phyloP scores from a whole-genome alignment of 2,888 invertebrate genomes.

The Dryocosmus kuriphilus region DNA sequence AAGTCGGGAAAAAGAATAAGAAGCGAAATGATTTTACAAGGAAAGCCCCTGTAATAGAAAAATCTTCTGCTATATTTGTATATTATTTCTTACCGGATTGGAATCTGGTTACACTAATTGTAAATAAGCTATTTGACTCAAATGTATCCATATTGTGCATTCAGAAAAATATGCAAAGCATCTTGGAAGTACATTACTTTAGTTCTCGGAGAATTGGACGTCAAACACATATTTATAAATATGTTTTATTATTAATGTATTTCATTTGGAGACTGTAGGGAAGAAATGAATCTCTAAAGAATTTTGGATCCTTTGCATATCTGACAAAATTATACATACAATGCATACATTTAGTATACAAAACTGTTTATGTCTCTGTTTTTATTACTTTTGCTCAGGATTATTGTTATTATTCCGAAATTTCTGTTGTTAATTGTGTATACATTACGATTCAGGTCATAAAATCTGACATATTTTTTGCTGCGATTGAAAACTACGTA shows the following conservation, averaged over 20 bases:
- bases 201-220: not conserved
- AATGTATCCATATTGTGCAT: constrained; percentile 27
- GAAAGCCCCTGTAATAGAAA: constrained; percentile 1
- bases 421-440: not conserved
- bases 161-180: constrained; percentile 46
- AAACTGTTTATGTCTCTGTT: not conserved
- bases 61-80: constrained; percentile 26
- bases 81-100: constrained; percentile 24
- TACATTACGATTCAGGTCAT: not conserved
- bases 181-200: constrained; percentile 3
- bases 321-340: not conserved
- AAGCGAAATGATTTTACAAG: not conserved
- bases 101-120: constrained; percentile 42
- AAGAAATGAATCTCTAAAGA: constrained; percentile 14
- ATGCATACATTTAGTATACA: not conserved
- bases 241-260: not conserved
- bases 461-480: not conserved
- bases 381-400: constrained; percentile 17
- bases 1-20: not conserved
- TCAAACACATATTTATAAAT: not conserved
- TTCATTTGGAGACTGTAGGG: not conserved
- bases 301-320: constrained; percentile 20
- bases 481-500: not conserved
- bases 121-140: constrained; percentile 53
- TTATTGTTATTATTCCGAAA: constrained; percentile 6